These are phyloP conservation scores for Limonius californicus DNA, from an alignment of 1,140 invertebrate genomes.

Conservation along the genomic window DNA sequence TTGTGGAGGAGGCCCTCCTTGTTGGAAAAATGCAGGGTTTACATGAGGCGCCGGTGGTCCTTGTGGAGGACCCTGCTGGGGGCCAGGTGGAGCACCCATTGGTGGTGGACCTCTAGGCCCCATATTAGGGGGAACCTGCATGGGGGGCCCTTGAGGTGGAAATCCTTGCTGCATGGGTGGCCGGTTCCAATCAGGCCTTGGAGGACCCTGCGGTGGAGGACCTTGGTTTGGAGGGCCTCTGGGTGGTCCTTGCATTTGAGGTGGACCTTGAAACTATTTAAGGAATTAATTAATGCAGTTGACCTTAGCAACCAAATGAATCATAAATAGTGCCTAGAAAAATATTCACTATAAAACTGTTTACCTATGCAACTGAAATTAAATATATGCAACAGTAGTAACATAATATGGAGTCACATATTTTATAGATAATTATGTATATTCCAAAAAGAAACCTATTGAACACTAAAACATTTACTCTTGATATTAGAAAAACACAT, in stretches of 20 bases:
- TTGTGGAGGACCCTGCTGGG: constrained; percentile 60
- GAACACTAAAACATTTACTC: too few species aligned
- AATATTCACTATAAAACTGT: too few species aligned
- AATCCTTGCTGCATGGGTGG: constrained; percentile 61
- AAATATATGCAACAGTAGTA: too few species aligned
- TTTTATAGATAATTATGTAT: too few species aligned
- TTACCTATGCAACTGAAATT: too few species aligned
- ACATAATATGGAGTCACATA: too few species aligned
- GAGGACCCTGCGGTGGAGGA: constrained; percentile 54
- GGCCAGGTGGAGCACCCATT: constrained; percentile 52
- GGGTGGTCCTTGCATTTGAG: constrained; percentile 60
- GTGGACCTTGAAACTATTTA: constrained; percentile 60
- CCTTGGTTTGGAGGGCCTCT: constrained; percentile 57
- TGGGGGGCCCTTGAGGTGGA: constrained; percentile 52
- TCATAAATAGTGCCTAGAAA: too few species aligned
- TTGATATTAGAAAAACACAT: too few species aligned
- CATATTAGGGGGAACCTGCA: constrained; percentile 67
- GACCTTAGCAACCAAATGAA: too few species aligned
- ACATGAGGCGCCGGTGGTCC: constrained; percentile 88
- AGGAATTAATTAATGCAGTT: too few species aligned
- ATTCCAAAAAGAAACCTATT: too few species aligned
- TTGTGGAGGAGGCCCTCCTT: constrained; percentile 59
- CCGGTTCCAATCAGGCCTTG: constrained; percentile 71
- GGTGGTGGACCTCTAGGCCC: constrained; percentile 50
- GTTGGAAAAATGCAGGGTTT: constrained; percentile 93